Percentiles rank a stretch among this genome's conserved stretches.
Conservation (phyloP, 2,797 vertebrate species). For the Todus mexicanus region DNA sequence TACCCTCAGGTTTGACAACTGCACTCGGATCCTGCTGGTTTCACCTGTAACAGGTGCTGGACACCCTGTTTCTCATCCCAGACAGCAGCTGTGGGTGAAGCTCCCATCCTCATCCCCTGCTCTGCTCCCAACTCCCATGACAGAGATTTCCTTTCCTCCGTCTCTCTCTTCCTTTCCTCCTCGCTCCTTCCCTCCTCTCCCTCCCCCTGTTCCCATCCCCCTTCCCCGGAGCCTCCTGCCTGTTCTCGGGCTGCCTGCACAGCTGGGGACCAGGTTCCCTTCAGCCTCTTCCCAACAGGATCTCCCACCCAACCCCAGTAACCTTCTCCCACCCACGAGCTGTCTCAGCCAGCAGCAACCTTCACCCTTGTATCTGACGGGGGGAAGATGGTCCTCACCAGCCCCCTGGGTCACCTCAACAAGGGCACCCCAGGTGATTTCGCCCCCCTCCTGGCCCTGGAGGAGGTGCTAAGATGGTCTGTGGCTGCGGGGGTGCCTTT, state of each 20-base stretch:
- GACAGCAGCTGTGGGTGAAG: neutral
- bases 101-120: neutral
- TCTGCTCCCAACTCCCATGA: accelerated
- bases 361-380: accelerated
- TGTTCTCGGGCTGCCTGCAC: neutral
- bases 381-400: neutral
- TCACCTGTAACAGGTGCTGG: neutral
- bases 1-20: neutral
- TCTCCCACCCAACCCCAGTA: neutral
- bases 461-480: neutral
- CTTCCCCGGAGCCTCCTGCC: neutral
- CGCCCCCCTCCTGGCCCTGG: neutral
- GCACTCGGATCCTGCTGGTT: neutral
- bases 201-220: neutral
- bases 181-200: neutral
- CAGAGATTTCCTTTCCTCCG: neutral
- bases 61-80: accelerated
- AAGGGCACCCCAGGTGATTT: neutral
- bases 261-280: neutral
- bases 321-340: neutral
- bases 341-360: neutral
- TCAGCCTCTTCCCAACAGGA: neutral
- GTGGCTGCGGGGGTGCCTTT: neutral
- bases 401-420: accelerated
- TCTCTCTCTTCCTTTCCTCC: neutral